Base-by-base conservation (phyloP, 2,113 vertebrate species). In the Gallinago jamesoni region DNA sequence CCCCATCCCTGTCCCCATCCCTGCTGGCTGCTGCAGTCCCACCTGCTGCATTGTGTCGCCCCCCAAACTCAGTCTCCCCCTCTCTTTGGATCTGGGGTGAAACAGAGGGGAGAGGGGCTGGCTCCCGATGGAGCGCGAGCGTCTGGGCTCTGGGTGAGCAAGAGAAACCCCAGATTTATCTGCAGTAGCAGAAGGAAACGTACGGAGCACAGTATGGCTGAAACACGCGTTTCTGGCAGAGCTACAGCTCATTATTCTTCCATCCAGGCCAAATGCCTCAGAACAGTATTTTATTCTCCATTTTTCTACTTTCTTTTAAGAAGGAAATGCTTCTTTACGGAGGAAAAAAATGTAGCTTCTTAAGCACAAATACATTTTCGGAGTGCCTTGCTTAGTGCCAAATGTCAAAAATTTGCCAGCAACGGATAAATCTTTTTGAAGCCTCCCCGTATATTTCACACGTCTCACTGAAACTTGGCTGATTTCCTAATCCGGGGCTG, bases 361-460 rank as follows among this genome's bases (percentile, higher is more conserved):
- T 25, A 37, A 60, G 72, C 60, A 25, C 52, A 67, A 45, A 67
- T 88, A 41, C 82, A 68, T 94, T 92, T 94, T 77, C 86, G 17
- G 81, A 93, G 90, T 48, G 90, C 79, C 64, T 93, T 6, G 64
- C 73, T 93, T 7, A 1, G 75, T 67, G 92, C 94, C 96, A 96
- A 56, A 43, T 0, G 85, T 94, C 94, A 90, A 33, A 69, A 66
- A 59, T 60, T 86, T 60, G 85, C 93, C 90, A 96, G 10, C 79
- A 92, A 10, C 59, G 62, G 90, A 92, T 96, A 85, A 88, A 92
- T 93, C 92, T 81, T 79, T 80, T 14, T 63, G 69, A 77, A 93
- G 43, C 68, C 8, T 23, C 85, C 72, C 35, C 72, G 4, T 74
- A 3, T 41, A 56, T 90, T 78, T 74, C 55, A 14, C 78, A 17